These are phyloP conservation scores for Dendrolimus houi DNA, from an alignment of 2,888 invertebrate genomes.

Conservation along the genomic window DNA sequence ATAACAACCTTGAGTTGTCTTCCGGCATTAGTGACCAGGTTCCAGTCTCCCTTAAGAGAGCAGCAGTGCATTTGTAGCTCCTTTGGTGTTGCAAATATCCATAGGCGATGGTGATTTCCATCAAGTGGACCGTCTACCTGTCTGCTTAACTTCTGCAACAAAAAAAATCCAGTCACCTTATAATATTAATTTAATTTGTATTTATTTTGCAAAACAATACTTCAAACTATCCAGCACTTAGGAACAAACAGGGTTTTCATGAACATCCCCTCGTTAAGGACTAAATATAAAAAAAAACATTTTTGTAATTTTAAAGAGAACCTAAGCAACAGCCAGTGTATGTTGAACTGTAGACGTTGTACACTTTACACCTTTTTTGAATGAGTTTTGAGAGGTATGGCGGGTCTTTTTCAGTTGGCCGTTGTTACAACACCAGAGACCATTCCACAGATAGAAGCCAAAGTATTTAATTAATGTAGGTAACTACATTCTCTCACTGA, in stretches of 20 bases:
- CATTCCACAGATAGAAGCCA: slow-evolving; percentile 26
- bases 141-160: background rate
- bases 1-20: background rate
- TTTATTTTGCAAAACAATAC: background rate
- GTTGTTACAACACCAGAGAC: slow-evolving; percentile 21
- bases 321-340: slow-evolving; percentile 15
- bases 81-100: background rate
- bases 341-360: slow-evolving; percentile 14
- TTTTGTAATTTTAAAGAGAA: slow-evolving; percentile 41
- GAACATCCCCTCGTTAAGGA: slow-evolving; percentile 31
- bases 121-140: background rate
- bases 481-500: slow-evolving; percentile 35
- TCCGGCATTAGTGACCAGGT: background rate
- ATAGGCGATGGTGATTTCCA: background rate
- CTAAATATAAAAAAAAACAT: slow-evolving; percentile 34
- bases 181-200: background rate
- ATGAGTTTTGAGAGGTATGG: slow-evolving; percentile 18
- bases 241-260: slow-evolving; percentile 28
- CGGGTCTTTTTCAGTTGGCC: slow-evolving; percentile 27
- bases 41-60: background rate
- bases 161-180: background rate
- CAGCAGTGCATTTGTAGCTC: background rate
- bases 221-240: slow-evolving; percentile 7
- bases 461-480: slow-evolving; percentile 53
- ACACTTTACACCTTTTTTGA: slow-evolving; percentile 3